Evolutionary conservation across 2,888 invertebrate genomes (phyloP).

Genomic region (Frankliniella fusca): DNA sequence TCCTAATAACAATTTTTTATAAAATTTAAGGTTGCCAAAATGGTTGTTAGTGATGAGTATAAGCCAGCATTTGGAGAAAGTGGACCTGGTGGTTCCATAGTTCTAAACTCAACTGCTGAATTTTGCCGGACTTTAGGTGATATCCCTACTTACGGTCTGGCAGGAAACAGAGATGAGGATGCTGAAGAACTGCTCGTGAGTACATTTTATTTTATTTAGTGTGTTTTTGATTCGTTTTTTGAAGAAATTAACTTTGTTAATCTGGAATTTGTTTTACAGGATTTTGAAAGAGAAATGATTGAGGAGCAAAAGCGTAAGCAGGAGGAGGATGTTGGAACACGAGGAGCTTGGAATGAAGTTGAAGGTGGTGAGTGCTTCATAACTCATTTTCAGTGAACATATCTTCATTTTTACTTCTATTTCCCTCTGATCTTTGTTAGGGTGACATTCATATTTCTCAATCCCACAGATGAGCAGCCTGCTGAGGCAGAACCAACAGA

Average conservation of each 20-base stretch:
- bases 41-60: slow-evolving; percentile 43
- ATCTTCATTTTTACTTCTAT: neutral
- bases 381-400: neutral
- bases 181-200: slow-evolving; percentile 61
- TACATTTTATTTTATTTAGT: neutral
- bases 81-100: slow-evolving; percentile 58
- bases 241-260: slow-evolving; percentile 33
- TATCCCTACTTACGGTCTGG: slow-evolving; percentile 89
- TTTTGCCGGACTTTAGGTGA: slow-evolving; percentile 94
- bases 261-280: slow-evolving; percentile 45
- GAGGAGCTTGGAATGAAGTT: slow-evolving; percentile 80
- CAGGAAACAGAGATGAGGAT: slow-evolving; percentile 83
- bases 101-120: slow-evolving; percentile 90
- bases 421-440: neutral
- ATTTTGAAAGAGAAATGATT: slow-evolving; percentile 51
- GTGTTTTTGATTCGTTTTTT: neutral
- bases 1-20: neutral
- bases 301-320: slow-evolving; percentile 48
- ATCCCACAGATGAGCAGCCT: slow-evolving; percentile 46
- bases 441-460: slow-evolving; percentile 14
- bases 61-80: slow-evolving; percentile 43
- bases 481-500: slow-evolving; percentile 54
- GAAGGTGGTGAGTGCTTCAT: slow-evolving; percentile 53
- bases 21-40: slow-evolving; percentile 41
- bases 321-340: slow-evolving; percentile 54